Base-by-base conservation (phyloP, 2,888 invertebrate species). In the Salpingus planirostris region DNA sequence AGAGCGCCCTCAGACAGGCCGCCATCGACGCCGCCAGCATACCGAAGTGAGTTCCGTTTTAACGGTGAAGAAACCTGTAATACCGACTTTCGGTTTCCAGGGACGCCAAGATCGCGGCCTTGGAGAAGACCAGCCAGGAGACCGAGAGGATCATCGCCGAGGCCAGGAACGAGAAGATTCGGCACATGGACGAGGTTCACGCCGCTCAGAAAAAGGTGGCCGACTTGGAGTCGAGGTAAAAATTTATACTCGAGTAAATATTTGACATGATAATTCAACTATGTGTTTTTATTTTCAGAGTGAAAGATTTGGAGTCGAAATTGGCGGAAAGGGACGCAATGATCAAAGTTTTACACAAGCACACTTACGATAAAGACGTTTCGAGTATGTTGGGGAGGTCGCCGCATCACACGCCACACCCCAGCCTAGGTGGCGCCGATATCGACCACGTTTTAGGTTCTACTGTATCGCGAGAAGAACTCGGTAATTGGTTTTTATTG, bases 281-380 rank as follows among this genome's bases (percentile, higher is more conserved):
- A n/a, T 29, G 15, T 31, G 2, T 13, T 29, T 3, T 15, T 21
- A n/a, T 13, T 25, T 13, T 11, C 44, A 81, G 81, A 56, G 74
- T 87, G 47, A 89, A 89, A 61, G 86, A 87, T 62, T 65, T 88
- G 41, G 89, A 91, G 62, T 86, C 87, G 2, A 86, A 88, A 57
- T 73, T 91, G 33, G 86, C 87, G 0, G 90, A 91, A 60, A 78
- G 83, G 34, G 90, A 92, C 58, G 89, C 89, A 1, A 87, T 91
- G 84, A 87, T 92, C 49, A 78, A 83, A 49, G 87, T 89, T 12
- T 69, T 90, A 23, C 88, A 90, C 66, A 83, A 83, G 49, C 83
- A 84, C 57, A 80, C 82, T 0, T 74, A 74, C 31, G 81, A 80
- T 52, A 78, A 79, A 44, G 80, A 80, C 30, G 78, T 78, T 50